Base-by-base conservation (phyloP, 2,797 vertebrate species). In the Pitangus sulphuratus region DNA sequence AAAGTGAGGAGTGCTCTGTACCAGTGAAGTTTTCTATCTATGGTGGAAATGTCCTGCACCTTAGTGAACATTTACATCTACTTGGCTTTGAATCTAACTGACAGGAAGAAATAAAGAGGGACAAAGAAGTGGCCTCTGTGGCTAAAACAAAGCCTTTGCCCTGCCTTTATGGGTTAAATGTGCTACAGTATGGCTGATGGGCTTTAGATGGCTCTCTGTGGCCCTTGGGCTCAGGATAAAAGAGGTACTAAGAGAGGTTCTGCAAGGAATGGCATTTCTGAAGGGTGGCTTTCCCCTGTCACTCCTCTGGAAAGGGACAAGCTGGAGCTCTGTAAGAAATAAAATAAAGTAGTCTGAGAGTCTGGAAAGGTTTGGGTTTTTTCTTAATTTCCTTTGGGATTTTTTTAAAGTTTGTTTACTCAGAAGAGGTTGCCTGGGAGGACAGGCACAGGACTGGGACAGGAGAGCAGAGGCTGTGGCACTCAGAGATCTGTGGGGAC, bases 131-230 rank as follows among this genome's bases (percentile, higher is more conserved):
- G 37, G 5, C 9, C 15, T 71, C 39, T 61, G 48, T 42, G 22
- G 4, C 40, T 68, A 13, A 44, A 45, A 64, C 25, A 33, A 37
- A 21, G 1, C 15, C 7, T 12, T 37, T 51, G 1, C 15, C 47
- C 22, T 70, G 35, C 13, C 19, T 58, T 40, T 61, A 47, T 76
- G 44, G 17, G 8, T 57, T 48, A 42, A 71, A 68, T 21, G 16
- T 28, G 3, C 9, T 37, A 6, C 4, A 3, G 11, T 45, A 16
- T 7, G 54, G n/a, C 37, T n/a, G 24, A 9, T 5, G 4, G 33
- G 10, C 18, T 85, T 79, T 75, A 35, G 51, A 6, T 0, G 4
- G 8, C 7, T 11, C 17, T 45, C 74, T 53, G 40, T 62, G 60
- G 21, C 25, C 20, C 31, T 8, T 12, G 57, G 28, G n/a, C 8